A percentile compares a stretch with the other conserved stretches of the same genome.
phyloP scores from a whole-genome alignment of 2,797 vertebrate genomes.

The Sebastes hubbsi region DNA sequence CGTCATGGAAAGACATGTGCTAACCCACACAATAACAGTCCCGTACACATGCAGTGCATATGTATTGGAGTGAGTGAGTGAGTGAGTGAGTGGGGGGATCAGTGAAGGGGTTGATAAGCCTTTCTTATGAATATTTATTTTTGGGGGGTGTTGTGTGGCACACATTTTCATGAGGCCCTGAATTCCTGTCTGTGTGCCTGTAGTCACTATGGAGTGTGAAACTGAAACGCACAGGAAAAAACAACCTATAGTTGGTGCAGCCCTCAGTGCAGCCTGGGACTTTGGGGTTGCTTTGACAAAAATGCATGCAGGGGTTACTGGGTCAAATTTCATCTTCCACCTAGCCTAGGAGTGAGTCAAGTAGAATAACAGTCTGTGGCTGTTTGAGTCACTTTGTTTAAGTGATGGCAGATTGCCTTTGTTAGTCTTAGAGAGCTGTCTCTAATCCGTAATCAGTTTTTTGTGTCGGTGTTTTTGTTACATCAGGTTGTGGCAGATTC shows the following conservation, averaged over 20 bases:
- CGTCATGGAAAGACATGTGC: conserved; percentile 35
- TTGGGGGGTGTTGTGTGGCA: conserved; percentile 3
- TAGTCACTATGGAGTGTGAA: conserved; percentile 15
- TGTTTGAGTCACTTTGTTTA: conserved; percentile 35
- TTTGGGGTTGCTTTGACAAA: conserved; percentile 30
- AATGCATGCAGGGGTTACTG: conserved; percentile 29
- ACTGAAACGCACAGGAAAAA: conserved; percentile 45
- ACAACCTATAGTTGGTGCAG: conserved; percentile 44
- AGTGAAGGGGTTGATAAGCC: conserved; percentile 1
- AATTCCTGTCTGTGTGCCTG: conserved; percentile 31
- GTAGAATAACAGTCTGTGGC: conserved; percentile 36
- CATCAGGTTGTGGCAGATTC: conserved; percentile 8
- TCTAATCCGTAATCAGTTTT: conserved; percentile 28
- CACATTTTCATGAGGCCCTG: conserved; percentile 41
- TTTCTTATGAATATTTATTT: conserved; percentile 17
- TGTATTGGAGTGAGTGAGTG: background rate
- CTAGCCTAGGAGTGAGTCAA: conserved; percentile 13
- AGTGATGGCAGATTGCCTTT: conserved; percentile 46
- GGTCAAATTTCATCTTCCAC: conserved; percentile 48
- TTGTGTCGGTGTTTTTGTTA: conserved; percentile 12
- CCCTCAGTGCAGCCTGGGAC: conserved; percentile 2
- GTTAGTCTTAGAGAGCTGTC: conserved; percentile 23
- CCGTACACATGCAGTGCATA: conserved; percentile 14
- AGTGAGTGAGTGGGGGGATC: background rate
- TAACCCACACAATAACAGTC: conserved; percentile 35